Conservation (phyloP, 2,888 invertebrate genomes). For the Drosophila mulleri region DNA sequence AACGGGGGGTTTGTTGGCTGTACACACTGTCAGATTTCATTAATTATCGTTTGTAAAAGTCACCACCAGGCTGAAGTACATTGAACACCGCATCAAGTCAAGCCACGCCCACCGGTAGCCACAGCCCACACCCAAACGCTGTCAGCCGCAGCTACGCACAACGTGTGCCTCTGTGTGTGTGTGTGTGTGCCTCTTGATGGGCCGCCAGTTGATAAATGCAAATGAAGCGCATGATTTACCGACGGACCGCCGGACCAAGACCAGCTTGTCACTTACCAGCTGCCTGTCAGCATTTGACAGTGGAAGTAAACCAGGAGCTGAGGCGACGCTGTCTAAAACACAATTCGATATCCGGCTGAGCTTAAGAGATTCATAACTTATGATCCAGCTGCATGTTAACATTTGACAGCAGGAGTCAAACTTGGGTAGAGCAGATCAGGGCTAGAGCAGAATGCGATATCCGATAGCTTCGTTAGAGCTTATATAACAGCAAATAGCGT, state of each 20-base stretch:
- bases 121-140: not conserved
- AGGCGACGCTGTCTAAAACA: too few species aligned
- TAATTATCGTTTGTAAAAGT: constrained; percentile 79
- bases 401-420: too few species aligned
- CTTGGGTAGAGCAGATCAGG: too few species aligned
- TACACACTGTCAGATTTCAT: constrained; percentile 77
- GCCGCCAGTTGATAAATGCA: constrained; percentile 56
- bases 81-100: constrained; percentile 7
- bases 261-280: constrained; percentile 19
- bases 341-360: not conserved
- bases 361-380: not conserved
- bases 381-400: too few species aligned
- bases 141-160: constrained; percentile 7
- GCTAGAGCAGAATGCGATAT: too few species aligned
- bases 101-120: not conserved
- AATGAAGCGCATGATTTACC: constrained; percentile 59
- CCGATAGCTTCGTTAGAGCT: too few species aligned
- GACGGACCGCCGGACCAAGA: not conserved
- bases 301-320: not conserved
- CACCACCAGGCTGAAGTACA: constrained; percentile 61
- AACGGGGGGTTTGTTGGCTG: constrained; percentile 26
- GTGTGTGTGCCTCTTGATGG: constrained; percentile 13
- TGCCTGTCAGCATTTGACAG: constrained; percentile 11
- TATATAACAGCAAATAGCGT: too few species aligned
- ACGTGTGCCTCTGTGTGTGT: not conserved